Conservation (phyloP, 2,888 invertebrate species). For the Leptopilina syphax region DNA sequence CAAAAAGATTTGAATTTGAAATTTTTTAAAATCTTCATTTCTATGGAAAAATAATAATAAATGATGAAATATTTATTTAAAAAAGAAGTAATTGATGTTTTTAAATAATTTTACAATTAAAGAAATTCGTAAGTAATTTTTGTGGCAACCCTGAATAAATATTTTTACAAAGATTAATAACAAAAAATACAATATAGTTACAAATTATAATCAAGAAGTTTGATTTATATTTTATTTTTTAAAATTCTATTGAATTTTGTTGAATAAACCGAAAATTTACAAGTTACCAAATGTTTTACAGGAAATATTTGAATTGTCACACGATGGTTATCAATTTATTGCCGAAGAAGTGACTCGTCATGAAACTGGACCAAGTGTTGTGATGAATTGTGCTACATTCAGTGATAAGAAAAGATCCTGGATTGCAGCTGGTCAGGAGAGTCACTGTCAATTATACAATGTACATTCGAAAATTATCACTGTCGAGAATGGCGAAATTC, state of each 20-base stretch:
- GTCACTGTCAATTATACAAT: constrained; percentile 91
- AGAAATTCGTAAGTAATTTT: no score
- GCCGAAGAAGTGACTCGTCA: constrained; percentile 93
- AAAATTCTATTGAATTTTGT: not conserved
- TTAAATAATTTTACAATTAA: no score
- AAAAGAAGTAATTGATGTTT: no score
- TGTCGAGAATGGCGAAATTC: constrained; percentile 77
- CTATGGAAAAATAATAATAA: no score
- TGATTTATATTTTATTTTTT: not conserved
- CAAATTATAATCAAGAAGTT: no score
- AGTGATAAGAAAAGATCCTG: constrained; percentile 86
- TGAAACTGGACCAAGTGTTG: constrained; percentile 92
- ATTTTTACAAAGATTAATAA: not conserved
- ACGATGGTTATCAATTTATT: constrained; percentile 89
- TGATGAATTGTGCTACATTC: constrained; percentile 92
- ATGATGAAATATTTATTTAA: no score
- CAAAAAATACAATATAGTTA: no score
- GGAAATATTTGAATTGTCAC: constrained; percentile 95
- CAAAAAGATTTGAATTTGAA: no score
- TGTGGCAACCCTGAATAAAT: no score
- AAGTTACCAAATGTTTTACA: constrained; percentile 74
- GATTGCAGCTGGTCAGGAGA: constrained; percentile 94
- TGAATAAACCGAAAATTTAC: not conserved
- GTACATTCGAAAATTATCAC: constrained; percentile 79
- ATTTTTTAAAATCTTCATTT: no score